phyloP scores from a whole-genome alignment of 2,888 invertebrate genomes.

The Xanthia icteritia region DNA sequence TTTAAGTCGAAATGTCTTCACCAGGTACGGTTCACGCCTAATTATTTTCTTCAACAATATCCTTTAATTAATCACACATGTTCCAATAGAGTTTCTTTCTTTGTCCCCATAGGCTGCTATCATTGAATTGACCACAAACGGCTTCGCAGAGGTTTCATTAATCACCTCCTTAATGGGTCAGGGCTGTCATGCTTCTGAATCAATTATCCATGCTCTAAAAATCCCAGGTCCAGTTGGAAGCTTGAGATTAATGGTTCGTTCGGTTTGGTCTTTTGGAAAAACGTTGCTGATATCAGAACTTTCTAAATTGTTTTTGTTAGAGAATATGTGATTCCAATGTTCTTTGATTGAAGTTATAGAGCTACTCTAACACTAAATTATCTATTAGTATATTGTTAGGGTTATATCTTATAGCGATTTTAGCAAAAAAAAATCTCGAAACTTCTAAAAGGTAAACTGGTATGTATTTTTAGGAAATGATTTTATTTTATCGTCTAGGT shows the following conservation, averaged over 20 bases:
- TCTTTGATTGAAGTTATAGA: not conserved
- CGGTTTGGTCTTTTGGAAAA: slow-evolving; percentile 10
- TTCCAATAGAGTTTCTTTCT: slow-evolving; percentile 34
- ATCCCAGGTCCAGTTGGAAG: slow-evolving; percentile 23
- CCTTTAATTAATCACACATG: slow-evolving; percentile 58
- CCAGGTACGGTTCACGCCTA: slow-evolving; percentile 23
- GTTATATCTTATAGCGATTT: not conserved
- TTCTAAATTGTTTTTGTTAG: slow-evolving; percentile 2
- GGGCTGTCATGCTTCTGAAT: slow-evolving; percentile 46
- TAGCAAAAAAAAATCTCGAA: not conserved
- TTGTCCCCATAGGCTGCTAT: slow-evolving; percentile 37
- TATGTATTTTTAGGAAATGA: slow-evolving; percentile 1
- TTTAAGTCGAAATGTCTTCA: slow-evolving; percentile 23
- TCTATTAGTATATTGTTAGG: too few species aligned
- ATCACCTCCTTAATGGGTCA: slow-evolving; percentile 55
- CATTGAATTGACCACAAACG: slow-evolving; percentile 57
- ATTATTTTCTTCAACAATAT: slow-evolving; percentile 53
- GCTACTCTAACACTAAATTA: not conserved
- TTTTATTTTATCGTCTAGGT: slow-evolving; percentile 6
- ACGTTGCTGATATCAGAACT: not conserved
- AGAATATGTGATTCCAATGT: not conserved
- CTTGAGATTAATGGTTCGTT: slow-evolving; percentile 38
- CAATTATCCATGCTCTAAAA: slow-evolving; percentile 51
- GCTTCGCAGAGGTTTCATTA: slow-evolving; percentile 54
- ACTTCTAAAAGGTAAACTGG: not conserved